A percentile compares a stretch with the other conserved stretches of the same genome.
Conservation (phyloP, 2,113 vertebrate species). For the Axis porcinus region DNA sequence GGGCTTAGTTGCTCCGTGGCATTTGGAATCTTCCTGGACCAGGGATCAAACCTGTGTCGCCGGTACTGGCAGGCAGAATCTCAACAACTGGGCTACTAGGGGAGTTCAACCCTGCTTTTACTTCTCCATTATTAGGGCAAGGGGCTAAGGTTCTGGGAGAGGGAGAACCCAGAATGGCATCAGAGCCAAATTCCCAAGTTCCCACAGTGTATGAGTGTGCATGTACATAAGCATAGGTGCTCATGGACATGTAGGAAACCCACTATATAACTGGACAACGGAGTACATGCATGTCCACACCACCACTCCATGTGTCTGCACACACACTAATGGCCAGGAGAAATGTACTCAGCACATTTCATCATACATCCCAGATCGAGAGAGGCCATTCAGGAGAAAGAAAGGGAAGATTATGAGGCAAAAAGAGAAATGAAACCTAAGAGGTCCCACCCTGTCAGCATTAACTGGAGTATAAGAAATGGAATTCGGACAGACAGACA, state of each 20-base stretch:
- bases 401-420: conserved; percentile 53
- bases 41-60: neutral
- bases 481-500: neutral
- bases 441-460: conserved; percentile 61
- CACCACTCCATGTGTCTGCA: neutral
- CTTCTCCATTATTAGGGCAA: neutral
- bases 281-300: neutral
- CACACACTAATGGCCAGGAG: neutral
- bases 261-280: rapidly evolving
- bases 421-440: conserved; percentile 63
- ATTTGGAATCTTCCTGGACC: neutral
- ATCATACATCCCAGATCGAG: neutral
- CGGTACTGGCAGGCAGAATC: neutral
- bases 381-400: neutral
- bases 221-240: neutral
- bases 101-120: neutral
- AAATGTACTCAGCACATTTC: conserved; percentile 45
- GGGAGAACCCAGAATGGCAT: neutral
- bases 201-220: neutral
- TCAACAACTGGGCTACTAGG: neutral
- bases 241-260: neutral
- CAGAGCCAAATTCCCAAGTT: neutral
- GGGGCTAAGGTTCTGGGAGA: neutral
- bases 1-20: neutral
- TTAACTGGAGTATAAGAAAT: conserved; percentile 54